Evolutionary conservation across 2,888 invertebrate species (phyloP), one percentile per base, ranked within the genome.

Genomic region (Ligdia adustata): DNA sequence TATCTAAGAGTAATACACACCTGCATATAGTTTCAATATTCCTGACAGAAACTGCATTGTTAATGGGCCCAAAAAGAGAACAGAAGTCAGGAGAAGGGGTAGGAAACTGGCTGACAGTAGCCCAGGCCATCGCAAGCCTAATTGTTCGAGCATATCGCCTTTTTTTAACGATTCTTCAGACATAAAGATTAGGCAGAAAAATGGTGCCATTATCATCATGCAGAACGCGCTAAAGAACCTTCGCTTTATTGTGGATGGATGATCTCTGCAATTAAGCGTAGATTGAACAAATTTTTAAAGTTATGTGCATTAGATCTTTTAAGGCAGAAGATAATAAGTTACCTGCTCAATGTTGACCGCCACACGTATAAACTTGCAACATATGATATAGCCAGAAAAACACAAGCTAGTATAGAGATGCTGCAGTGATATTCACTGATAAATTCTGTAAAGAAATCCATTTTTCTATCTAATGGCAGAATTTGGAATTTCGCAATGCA

Each of bases 321-420:
- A 22, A 18, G 18, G 18, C 5, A 4, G 9, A 43, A 9, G 72
- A n/a, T n/a, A n/a, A n/a, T n/a, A n/a, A n/a, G n/a, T n/a, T 92
- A 95, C 95, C 95, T 95, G 91, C 92, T 92, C 66, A 94, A 91
- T 67, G 93, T 93, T 46, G 93, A 92, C 66, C 93, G 94, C 97
- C 97, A 97, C 39, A 98, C 92, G 80, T 98, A 97, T 48, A 98
- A 92, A 84, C 97, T 97, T 46, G 94, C 94, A 57, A 98, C 96
- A 90, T 96, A 98, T 22, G 94, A 89, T 58, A 95, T 80, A 6
- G 97, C 95, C 66, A 97, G 91, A 52, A 94, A 84, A 59, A 96
- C 89, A 86, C 97, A 96, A 60, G 96, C 93, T 56, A 93, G 80
- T 65, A 95, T 90, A 38, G 95, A 93, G 66, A 91, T 88, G 57